phyloP scores from a whole-genome alignment of 2,888 invertebrate species.

The Drosophila limbata region DNA sequence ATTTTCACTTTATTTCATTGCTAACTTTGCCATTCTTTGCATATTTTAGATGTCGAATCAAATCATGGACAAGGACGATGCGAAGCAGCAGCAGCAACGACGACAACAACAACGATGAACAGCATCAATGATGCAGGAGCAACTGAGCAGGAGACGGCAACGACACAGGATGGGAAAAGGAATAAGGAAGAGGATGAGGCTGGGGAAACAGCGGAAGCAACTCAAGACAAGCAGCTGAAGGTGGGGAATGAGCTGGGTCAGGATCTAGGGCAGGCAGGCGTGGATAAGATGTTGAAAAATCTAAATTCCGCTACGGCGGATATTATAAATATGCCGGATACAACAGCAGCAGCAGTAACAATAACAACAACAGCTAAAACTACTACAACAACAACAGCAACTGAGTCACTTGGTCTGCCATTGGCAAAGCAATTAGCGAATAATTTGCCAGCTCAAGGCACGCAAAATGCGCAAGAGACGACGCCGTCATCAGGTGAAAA shows the following conservation, averaged over 20 bases:
- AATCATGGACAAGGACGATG: slow-evolving; percentile 71
- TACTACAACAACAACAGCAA: slow-evolving; percentile 30
- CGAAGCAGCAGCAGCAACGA: slow-evolving; percentile 53
- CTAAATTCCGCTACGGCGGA: slow-evolving; percentile 74
- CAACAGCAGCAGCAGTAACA: slow-evolving; percentile 38
- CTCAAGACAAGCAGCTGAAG: slow-evolving; percentile 24
- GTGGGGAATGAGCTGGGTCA: slow-evolving; percentile 24
- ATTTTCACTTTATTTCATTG: slow-evolving; percentile 72
- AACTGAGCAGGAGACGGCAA: slow-evolving; percentile 19
- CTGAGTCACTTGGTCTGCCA: slow-evolving; percentile 27
- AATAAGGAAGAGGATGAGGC: slow-evolving; percentile 16
- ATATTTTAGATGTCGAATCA: slow-evolving; percentile 81
- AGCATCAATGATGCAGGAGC: slow-evolving; percentile 57
- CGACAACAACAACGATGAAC: slow-evolving; percentile 48
- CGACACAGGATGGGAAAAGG: not conserved
- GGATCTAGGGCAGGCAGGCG: slow-evolving; percentile 36
- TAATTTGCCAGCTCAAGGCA: slow-evolving; percentile 66
- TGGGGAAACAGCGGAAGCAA: slow-evolving; percentile 13
- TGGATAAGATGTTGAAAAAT: slow-evolving; percentile 71
- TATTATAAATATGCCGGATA: slow-evolving; percentile 75
- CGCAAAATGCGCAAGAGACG: slow-evolving; percentile 28
- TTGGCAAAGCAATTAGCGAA: slow-evolving; percentile 73
- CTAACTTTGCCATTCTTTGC: slow-evolving; percentile 70
- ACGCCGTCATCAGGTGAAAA: slow-evolving; percentile 67
- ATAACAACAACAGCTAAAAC: slow-evolving; percentile 25